These are phyloP conservation scores for Macrobrachium nipponense DNA, from an alignment of 1,140 invertebrate species.

Conservation along the genomic window DNA sequence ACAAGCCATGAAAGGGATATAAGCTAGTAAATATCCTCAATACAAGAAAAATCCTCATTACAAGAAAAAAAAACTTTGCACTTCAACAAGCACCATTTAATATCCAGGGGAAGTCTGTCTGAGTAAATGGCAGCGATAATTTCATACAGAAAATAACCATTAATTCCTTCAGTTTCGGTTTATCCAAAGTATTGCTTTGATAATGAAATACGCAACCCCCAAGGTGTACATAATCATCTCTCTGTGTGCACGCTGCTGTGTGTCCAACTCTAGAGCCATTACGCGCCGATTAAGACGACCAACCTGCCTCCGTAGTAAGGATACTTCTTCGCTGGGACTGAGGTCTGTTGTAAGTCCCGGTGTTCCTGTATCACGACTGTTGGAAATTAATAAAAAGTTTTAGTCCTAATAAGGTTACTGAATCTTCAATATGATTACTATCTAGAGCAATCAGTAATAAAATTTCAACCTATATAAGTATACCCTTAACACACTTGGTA, in stretches of 20 bases:
- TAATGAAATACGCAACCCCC: slow-evolving; percentile 84
- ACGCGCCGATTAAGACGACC: slow-evolving; percentile 87
- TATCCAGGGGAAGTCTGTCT: too few relatives aligned
- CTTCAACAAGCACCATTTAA: too few relatives aligned
- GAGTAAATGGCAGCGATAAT: too few relatives aligned
- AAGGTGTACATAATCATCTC: slow-evolving; percentile 85
- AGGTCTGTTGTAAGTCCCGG: slow-evolving; percentile 74
- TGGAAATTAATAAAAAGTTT: background rate
- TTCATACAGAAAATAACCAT: background rate
- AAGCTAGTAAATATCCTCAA: too few relatives aligned
- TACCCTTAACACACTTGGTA: too few relatives aligned
- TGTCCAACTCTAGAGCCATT: slow-evolving; percentile 85
- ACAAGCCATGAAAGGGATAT: too few relatives aligned
- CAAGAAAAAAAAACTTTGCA: too few relatives aligned
- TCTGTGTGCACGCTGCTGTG: slow-evolving; percentile 81
- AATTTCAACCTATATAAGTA: too few relatives aligned
- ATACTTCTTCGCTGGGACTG: slow-evolving; percentile 81
- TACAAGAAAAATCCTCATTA: too few relatives aligned
- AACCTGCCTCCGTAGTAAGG: slow-evolving; percentile 84
- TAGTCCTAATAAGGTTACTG: too few relatives aligned
- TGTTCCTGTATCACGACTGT: slow-evolving; percentile 62
- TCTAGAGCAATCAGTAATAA: too few relatives aligned
- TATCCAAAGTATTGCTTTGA: slow-evolving; percentile 88
- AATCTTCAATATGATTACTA: background rate
- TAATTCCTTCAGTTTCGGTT: slow-evolving; percentile 71